Base-by-base conservation (phyloP, 2,888 invertebrate genomes). In the Agonopterix heracliana region DNA sequence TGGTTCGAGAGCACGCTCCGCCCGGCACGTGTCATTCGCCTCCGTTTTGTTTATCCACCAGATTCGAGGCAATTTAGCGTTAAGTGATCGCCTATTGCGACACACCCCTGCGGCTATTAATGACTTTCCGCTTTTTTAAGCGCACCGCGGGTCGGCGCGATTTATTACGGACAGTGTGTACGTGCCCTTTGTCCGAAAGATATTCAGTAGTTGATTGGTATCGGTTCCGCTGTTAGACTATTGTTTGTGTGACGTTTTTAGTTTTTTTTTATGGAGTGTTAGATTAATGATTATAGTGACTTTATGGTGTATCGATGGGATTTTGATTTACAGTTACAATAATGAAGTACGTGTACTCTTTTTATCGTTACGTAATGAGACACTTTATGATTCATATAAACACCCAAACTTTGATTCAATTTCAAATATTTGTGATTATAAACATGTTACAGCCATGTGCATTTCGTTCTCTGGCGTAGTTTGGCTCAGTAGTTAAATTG, bases 31-130 rank as follows among this genome's bases (percentile, higher is more conserved):
- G 85, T 60, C 82, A 56, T 57, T 66, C 59, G 61, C 66, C 51
- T 53, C 56, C 66, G 69, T 72, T 78, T 82, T 86, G 85, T 84
- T 84, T 85, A 81, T 78, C 67, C 73, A 47, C 43, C 51, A 49
- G 45, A 50, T 56, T 53, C 51, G 42, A 41, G 50, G 79, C 75
- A 83, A 84, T 84, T 83, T 81, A 80, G 74, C 82, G 79, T 41
- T 26, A 44, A 44, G 26, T 44, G n/a, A 44, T 26, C 51, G 54
- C 48, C 53, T 65, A 66, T 78, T 78, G 80, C 65, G 71, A 69
- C 70, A 9, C 69, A 63, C 78, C 73, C 69, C 66, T 64, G 63
- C 55, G 55, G 57, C 61, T 60, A 50, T 58, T 64, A 68, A 66
- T 69, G 59, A 57, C 68, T 74, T 77, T 73, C 68, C 71, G 74